Evolutionary conservation across 2,888 invertebrate genomes (phyloP).

Genomic region (Fragum fragum): DNA sequence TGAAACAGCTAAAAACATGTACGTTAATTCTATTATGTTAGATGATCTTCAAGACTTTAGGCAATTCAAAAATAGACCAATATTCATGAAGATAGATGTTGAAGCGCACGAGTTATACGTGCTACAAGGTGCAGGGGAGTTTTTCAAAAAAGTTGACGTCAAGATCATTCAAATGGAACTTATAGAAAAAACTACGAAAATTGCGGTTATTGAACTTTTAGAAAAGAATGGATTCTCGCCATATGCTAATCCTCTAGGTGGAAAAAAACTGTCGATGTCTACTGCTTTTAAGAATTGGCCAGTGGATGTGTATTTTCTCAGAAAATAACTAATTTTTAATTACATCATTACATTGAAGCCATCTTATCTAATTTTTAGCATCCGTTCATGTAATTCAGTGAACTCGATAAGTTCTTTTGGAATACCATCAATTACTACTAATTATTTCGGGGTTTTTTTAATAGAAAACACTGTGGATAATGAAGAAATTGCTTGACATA

Average conservation of each 20-base stretch:
- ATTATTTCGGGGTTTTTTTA: too few relatives aligned
- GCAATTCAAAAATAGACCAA: neutral
- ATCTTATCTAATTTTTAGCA: too few relatives aligned
- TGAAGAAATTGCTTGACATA: too few relatives aligned
- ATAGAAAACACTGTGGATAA: too few relatives aligned
- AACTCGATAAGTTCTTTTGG: too few relatives aligned
- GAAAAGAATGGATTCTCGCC: neutral
- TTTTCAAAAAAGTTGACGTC: conserved; percentile 2
- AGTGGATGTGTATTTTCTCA: neutral
- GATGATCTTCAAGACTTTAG: neutral
- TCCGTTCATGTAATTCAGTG: too few relatives aligned
- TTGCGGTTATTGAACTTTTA: neutral
- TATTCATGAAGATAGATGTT: conserved; percentile 2
- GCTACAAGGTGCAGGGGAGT: neutral
- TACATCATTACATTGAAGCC: too few relatives aligned
- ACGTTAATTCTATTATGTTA: neutral
- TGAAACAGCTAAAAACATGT: neutral
- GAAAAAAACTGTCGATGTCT: neutral
- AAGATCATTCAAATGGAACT: conserved; percentile 9
- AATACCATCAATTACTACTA: too few relatives aligned
- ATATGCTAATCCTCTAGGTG: neutral
- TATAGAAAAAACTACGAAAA: neutral
- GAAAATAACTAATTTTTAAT: neutral
- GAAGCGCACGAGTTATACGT: neutral
- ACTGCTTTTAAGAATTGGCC: neutral